Evolutionary conservation across 2,113 vertebrate species (phyloP).

Genomic region (Otus sunia): DNA sequence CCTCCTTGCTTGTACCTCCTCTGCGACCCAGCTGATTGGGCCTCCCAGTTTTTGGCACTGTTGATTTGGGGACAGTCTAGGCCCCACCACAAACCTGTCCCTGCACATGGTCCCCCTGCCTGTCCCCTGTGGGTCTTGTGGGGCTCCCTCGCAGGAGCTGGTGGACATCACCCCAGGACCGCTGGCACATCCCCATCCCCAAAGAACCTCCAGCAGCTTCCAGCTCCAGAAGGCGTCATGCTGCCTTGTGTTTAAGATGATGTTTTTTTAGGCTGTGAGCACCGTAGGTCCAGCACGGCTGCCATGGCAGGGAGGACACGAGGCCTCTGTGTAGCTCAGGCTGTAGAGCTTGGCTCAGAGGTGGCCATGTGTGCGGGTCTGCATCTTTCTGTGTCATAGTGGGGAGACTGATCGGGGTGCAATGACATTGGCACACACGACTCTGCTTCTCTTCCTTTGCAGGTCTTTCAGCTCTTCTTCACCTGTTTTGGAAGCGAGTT

Average conservation of each 20-base stretch:
- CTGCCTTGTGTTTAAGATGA: not conserved
- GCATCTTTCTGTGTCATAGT: not conserved
- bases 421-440: accelerated
- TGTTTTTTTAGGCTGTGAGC: not conserved
- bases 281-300: not conserved
- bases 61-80: not conserved
- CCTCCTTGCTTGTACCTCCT: not conserved
- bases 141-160: not conserved
- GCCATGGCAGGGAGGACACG: not conserved
- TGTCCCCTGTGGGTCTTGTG: not conserved
- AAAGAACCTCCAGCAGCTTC: not conserved
- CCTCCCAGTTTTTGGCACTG: not conserved
- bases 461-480: not conserved
- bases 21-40: accelerated
- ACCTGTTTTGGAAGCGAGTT: not conserved
- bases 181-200: accelerated
- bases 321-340: not conserved
- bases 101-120: not conserved
- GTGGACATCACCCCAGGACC: accelerated
- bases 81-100: not conserved
- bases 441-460: not conserved
- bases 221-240: accelerated
- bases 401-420: accelerated
- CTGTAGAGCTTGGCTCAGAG: not conserved
- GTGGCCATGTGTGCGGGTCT: accelerated